Base-by-base conservation (phyloP, 2,797 vertebrate genomes). In the Mormyrus hasselquistii region DNA sequence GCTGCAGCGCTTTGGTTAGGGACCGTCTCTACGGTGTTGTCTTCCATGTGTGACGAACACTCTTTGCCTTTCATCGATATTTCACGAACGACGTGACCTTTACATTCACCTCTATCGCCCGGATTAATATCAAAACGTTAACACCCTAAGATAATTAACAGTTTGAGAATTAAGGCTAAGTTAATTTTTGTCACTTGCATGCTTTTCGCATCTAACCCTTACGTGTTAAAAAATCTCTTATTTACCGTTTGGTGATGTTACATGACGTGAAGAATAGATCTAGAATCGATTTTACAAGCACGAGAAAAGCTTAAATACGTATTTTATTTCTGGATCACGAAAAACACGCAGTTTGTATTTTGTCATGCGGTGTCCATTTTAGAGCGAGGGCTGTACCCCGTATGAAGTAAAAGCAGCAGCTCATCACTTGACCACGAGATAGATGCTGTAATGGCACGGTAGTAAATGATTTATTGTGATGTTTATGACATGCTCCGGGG, bases 1-100 rank as follows among this genome's bases (percentile, higher is more conserved):
- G 92, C 94, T 94, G 93, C 93, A 92, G 94, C 92, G 88, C 90
- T 91, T 90, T 91, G 92, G 89, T 93, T 93, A 94, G 94, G 94
- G 92, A 94, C 89, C 91, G 62, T 65, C 90, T 7, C 0, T 92
- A 94, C 93, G 89, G 89, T 86, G 57, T 87, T 0, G 9, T 4
- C 57, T 62, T 4, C 6, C 4, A 91, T 91, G 86, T 12, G 2
- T 55, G 53, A 44, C 53, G 82, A 91, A 89, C 19, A 57, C 62
- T 0, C 0, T 47, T 86, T 65, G 34, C 47, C 12, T 89, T 88
- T 88, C 4, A 50, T 88, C 29, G 53, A 57, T 87, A n/a, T 25
- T 65, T 50, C 44, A 47, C 25, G 0, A 14, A 34, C n/a, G 10
- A 88, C 47, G 52, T 59, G 29, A 59, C 34, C 10, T 16, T 88